Conservation (phyloP, 2,888 invertebrate genomes). For the Xanthia icteritia region DNA sequence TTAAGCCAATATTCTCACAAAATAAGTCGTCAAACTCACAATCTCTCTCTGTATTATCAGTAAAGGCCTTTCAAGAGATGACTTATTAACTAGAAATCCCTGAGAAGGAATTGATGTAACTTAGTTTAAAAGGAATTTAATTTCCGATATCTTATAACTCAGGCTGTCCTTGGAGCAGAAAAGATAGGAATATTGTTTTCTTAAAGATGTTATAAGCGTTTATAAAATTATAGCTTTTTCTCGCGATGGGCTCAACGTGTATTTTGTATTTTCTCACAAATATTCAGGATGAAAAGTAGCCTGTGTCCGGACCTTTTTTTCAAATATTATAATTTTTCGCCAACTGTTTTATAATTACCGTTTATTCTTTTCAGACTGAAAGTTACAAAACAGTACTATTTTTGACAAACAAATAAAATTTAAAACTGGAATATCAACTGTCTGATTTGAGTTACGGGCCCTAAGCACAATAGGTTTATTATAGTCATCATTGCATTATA, state of each 20-base stretch:
- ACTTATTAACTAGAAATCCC: not conserved
- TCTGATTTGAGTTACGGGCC: too few relatives aligned
- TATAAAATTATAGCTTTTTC: not conserved
- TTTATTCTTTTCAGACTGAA: not conserved
- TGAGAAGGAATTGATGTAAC: conserved; percentile 21
- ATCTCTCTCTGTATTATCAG: not conserved
- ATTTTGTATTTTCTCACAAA: not conserved
- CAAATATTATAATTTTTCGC: too few relatives aligned
- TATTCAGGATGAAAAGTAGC: not conserved
- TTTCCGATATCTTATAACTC: not conserved
- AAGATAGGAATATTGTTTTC: not conserved
- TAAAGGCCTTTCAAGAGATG: not conserved
- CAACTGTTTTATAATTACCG: not conserved
- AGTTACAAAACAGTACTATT: not conserved
- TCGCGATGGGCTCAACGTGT: not conserved
- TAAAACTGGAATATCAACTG: too few relatives aligned
- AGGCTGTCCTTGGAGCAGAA: not conserved
- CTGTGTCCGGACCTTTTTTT: too few relatives aligned
- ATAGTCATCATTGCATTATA: not conserved
- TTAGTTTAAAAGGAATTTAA: conserved; percentile 20
- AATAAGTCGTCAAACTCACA: not conserved
- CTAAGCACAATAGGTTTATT: too few relatives aligned
- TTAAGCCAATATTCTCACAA: not conserved
- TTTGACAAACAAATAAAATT: too few relatives aligned
- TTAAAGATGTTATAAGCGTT: not conserved